A percentile compares a stretch with the other conserved stretches of the same genome.
phyloP scores from a whole-genome alignment of 2,888 invertebrate genomes.

The Rotaria magnacalcarata region DNA sequence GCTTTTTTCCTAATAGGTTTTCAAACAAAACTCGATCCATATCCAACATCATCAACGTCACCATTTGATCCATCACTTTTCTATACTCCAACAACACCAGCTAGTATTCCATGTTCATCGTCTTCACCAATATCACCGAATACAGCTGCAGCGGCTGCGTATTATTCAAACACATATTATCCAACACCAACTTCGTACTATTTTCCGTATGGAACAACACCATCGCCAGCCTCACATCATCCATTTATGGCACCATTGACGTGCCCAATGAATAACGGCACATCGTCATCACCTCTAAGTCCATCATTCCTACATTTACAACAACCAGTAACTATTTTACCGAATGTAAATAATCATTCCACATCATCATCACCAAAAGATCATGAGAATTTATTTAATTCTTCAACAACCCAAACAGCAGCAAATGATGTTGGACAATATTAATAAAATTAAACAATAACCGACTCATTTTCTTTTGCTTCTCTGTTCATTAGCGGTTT shows the following conservation, averaged over 20 bases:
- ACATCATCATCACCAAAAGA: constrained; percentile 5
- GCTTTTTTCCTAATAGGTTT: neutral
- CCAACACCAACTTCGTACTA: neutral
- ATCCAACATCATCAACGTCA: constrained; percentile 15
- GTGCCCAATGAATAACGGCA: neutral
- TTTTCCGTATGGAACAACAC: neutral
- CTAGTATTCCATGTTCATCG: neutral
- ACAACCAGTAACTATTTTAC: neutral
- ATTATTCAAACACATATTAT: constrained; percentile 8
- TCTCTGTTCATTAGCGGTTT: neutral
- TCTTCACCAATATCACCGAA: neutral
- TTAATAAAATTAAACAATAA: neutral
- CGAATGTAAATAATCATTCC: neutral
- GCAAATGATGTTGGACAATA: neutral
- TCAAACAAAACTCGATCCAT: constrained; percentile 20
- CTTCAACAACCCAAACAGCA: neutral
- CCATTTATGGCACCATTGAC: constrained; percentile 16
- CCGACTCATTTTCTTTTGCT: neutral
- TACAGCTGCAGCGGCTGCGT: neutral
- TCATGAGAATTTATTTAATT: neutral
- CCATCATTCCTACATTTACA: constrained; percentile 3
- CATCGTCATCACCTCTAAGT: constrained; percentile 5
- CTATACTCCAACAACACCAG: neutral
- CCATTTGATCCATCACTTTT: constrained; percentile 7
- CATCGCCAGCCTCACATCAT: neutral